A percentile compares a stretch with the other conserved stretches of the same genome.
phyloP scores from a whole-genome alignment of 2,888 invertebrate species.

The Calliphora vomitoria region DNA sequence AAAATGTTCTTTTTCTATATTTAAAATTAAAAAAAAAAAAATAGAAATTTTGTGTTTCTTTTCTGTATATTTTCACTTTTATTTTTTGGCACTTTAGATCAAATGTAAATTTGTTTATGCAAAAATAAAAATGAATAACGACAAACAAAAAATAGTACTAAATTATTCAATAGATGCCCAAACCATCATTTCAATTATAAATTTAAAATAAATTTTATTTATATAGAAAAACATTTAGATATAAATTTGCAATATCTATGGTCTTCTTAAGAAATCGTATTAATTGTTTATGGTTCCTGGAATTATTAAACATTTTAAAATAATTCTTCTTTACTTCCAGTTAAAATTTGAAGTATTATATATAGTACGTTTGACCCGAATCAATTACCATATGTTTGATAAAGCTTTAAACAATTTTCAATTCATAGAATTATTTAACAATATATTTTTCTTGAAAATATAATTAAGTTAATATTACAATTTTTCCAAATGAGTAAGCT shows the following conservation, averaged over 20 bases:
- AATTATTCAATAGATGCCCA: slow-evolving; percentile 47
- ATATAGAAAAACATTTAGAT: neutral
- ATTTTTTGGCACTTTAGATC: slow-evolving; percentile 53
- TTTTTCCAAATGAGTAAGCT: neutral
- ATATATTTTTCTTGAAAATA: neutral
- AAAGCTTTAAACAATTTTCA: neutral
- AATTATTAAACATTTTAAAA: neutral
- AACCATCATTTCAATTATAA: neutral
- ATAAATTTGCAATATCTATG: neutral
- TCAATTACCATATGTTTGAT: neutral
- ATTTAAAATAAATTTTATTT: neutral
- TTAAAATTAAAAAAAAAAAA: slow-evolving; percentile 21
- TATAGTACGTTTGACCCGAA: neutral
- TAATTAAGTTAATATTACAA: neutral
- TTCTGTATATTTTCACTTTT: slow-evolving; percentile 51
- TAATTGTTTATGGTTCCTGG: neutral
- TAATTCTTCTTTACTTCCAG: neutral
- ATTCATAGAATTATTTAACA: neutral
- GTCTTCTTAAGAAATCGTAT: neutral
- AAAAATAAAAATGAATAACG: slow-evolving; percentile 42
- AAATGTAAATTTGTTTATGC: slow-evolving; percentile 46
- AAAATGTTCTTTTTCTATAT: slow-evolving; percentile 18
- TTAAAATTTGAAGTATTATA: neutral
- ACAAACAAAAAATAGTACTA: slow-evolving; percentile 12
- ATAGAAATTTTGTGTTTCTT: neutral